Evolutionary conservation across 2,888 invertebrate genomes (phyloP).

Genomic region (Erebia palarica): DNA sequence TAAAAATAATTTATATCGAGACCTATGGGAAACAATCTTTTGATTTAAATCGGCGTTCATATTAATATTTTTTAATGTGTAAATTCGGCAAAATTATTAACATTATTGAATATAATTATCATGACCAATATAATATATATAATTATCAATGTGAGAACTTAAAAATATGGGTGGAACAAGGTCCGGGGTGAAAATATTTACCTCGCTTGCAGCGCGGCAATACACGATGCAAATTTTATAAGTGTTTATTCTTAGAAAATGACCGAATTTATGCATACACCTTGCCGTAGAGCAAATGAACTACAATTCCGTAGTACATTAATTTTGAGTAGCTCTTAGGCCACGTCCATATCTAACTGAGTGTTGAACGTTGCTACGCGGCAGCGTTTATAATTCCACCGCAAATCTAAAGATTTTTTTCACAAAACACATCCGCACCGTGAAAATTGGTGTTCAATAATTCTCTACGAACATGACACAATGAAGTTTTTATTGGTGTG

Average conservation of each 20-base stretch:
- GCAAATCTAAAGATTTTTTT: not conserved
- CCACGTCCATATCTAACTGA: not conserved
- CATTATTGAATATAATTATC: too few species aligned
- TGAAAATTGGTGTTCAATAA: conserved; percentile 26
- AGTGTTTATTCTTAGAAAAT: not conserved
- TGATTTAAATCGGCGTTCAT: too few species aligned
- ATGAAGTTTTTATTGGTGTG: too few species aligned
- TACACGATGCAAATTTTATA: not conserved
- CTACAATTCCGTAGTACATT: not conserved
- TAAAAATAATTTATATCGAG: too few species aligned
- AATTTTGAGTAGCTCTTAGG: not conserved
- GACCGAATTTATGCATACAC: not conserved
- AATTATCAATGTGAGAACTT: too few species aligned
- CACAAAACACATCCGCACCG: not conserved
- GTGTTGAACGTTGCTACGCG: not conserved
- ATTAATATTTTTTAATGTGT: too few species aligned
- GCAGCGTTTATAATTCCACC: not conserved
- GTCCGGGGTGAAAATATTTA: not conserved
- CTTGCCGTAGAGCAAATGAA: not conserved
- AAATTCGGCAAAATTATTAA: too few species aligned
- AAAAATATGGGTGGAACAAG: not conserved
- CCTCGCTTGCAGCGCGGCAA: not conserved
- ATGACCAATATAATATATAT: too few species aligned
- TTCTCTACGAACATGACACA: not conserved
- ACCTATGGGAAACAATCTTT: too few species aligned